Evolutionary conservation across 2,797 vertebrate genomes (phyloP).

Genomic region (Pseudopleuronectes americanus): DNA sequence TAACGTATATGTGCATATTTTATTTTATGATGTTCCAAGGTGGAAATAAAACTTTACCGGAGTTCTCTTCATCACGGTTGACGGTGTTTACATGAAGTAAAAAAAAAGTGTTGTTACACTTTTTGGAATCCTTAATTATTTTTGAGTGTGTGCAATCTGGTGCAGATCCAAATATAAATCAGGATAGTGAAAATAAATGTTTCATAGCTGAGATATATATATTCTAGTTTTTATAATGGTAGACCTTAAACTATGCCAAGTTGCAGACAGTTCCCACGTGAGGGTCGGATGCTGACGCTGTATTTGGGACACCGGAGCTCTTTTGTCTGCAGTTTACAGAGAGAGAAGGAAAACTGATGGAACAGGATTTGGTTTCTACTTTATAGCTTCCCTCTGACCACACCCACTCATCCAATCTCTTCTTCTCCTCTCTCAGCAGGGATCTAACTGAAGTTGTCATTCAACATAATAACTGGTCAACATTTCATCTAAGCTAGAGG

Average conservation of each 20-base stretch:
- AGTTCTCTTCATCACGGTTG: too few relatives aligned
- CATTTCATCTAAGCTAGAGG: constrained; percentile 45
- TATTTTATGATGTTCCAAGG: too few relatives aligned
- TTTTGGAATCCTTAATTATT: too few relatives aligned
- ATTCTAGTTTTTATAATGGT: not conserved
- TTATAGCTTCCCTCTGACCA: constrained; percentile 38
- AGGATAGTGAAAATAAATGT: too few relatives aligned
- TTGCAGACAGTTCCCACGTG: not conserved
- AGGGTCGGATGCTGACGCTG: not conserved
- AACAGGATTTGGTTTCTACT: constrained; percentile 13
- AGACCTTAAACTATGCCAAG: not conserved
- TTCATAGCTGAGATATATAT: too few relatives aligned
- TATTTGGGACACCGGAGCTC: not conserved
- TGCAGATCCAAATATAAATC: too few relatives aligned
- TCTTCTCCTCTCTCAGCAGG: constrained; percentile 63
- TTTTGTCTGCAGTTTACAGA: constrained; percentile 9
- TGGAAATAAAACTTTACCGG: too few relatives aligned
- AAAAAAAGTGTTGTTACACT: too few relatives aligned
- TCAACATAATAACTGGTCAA: constrained; percentile 45
- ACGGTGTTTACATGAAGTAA: too few relatives aligned
- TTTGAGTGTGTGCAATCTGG: too few relatives aligned
- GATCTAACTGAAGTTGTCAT: constrained; percentile 43
- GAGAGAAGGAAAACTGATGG: not conserved
- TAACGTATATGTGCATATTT: too few relatives aligned
- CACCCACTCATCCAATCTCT: constrained; percentile 35